Base-by-base conservation (phyloP, 2,113 vertebrate species). In the Sturnus vulgaris region DNA sequence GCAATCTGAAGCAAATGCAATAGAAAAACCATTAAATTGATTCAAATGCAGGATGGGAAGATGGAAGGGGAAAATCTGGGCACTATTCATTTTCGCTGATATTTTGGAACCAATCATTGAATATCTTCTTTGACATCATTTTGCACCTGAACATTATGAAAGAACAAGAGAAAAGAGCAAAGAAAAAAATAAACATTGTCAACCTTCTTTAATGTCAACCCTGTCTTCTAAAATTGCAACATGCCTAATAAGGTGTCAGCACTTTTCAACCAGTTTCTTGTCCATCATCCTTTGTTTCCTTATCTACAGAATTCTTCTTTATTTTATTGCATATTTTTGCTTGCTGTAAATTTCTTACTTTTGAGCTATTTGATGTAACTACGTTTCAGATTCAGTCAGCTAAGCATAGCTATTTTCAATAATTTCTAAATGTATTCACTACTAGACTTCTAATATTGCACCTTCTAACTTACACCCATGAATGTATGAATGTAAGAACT, bases 361-460 rank as follows among this genome's bases (percentile, higher is more conserved):
- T 37, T 84, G 15, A 61, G 24, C 14, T 72, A 87, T 72, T 92
- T 92, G 11, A 13, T 70, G 11, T 40, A 60, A n/a, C 21, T 75
- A 3, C 28, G 22, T 77, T 91, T 90, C 27, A 90, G 30, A 77
- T 76, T 71, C 63, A 76, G 57, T 22, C 75, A 80, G 27, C 55
- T 76, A 92, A 65, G 27, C 42, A 63, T 16, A 73, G 33, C 19
- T 92, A 39, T 95, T 85, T 92, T 89, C 59, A 91, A 63, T 77
- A 94, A 92, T 91, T 97, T 91, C 42, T 63, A 88, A 88, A 77
- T 88, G 52, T 90, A 90, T 95, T 94, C 66, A 52, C 42, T 56
- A 73, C 63, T 66, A 92, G 78, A 56, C 1, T 2, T 76, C 69
- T 82, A 19, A 42, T 42, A 15, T 42, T 42, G 40, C 40, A 42